Conservation (phyloP, 2,888 invertebrate genomes). For the Megalurothrips usitatus region DNA sequence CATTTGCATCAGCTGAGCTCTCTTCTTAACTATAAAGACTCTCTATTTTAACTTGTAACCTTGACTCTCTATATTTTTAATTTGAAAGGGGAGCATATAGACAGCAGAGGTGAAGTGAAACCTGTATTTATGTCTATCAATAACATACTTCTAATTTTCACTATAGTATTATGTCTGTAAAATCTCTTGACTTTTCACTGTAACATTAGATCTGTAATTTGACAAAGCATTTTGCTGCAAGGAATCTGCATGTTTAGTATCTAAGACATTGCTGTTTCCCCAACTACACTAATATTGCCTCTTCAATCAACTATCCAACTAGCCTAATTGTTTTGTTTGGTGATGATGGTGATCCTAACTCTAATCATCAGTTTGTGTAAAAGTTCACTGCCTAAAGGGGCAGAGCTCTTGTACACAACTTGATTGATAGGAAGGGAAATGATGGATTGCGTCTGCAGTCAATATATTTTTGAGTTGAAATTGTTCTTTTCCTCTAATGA, state of each 20-base stretch:
- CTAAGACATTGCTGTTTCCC: no score
- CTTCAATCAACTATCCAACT: neutral
- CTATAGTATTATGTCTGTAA: neutral
- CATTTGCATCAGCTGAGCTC: neutral
- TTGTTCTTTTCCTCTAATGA: no score
- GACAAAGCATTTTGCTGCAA: neutral
- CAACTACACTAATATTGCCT: no score
- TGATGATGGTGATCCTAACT: neutral
- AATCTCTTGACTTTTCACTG: neutral
- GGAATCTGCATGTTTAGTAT: no score
- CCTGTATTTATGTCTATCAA: neutral
- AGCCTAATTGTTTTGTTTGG: neutral
- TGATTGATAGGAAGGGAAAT: neutral
- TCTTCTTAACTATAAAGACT: neutral
- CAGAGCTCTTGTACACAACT: constrained; percentile 4
- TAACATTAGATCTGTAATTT: neutral
- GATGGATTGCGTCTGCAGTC: no score
- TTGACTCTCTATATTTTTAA: neutral
- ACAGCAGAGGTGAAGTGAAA: no score
- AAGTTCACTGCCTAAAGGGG: neutral
- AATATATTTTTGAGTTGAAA: no score
- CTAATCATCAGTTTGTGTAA: neutral
- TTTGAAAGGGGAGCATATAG: neutral
- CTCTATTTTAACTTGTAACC: no score
- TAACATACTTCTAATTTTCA: neutral